Evolutionary conservation across 2,797 vertebrate species (phyloP), one percentile per base, ranked within the genome.

Genomic region (Diglossa cyanea): DNA sequence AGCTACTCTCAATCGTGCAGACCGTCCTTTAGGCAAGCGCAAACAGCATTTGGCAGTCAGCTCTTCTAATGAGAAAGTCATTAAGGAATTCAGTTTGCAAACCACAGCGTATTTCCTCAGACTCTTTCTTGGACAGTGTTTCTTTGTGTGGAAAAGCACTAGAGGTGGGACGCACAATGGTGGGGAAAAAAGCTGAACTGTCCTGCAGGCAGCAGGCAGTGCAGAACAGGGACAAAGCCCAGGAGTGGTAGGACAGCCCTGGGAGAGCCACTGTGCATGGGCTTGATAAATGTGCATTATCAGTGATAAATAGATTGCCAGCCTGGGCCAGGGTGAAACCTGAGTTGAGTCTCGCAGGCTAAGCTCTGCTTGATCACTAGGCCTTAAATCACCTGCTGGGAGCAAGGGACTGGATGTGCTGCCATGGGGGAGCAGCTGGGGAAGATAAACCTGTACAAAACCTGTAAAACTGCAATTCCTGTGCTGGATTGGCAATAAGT

Each of bases 21-120:
- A 54, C 54, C 0, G 0, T 87, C 65, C 93, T 95, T 90, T 61
- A 94, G 82, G 90, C 93, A 91, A 93, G 84, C 1, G 3, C 89
- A 94, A 94, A 86, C 50, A 86, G 28, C 76, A n/a, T 81, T 96
- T 95, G 95, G 95, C 94, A 96, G 87, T 77, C 72, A 90, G 62
- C 28, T 91, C 65, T 86, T 81, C 88, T 93, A 94, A 88, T 91
- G 82, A 96, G 91, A 86, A 96, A 94, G 85, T 91, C 79, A 84
- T 96, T 96, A 95, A 93, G 79, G 94, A 95, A 91, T 90, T 95
- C 91, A 68, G 79, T 55, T 83, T 94, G 90, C 91, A 94, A 93
- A 91, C 75, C 93, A 72, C 93, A 77, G 70, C 0, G 20, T 90
- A 58, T 93, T 96, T 95, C 85, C 85, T 96, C 91, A 91, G 90